Conservation (phyloP, 2,888 invertebrate genomes). For the Tholera decimalis region DNA sequence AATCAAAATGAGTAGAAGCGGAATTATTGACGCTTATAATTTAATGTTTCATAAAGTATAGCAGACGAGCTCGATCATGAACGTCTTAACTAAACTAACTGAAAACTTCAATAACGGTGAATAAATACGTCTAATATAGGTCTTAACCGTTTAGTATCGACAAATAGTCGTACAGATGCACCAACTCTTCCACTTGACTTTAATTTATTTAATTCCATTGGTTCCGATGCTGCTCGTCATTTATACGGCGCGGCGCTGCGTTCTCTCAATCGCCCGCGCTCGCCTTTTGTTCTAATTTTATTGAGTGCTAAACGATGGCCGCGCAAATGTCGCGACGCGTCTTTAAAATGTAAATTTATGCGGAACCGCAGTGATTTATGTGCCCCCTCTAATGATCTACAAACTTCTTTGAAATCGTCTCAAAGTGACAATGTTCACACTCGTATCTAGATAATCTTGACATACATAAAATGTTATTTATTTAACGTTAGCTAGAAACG, state of each 20-base stretch:
- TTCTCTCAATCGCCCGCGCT: conserved; percentile 65
- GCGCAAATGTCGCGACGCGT: conserved; percentile 68
- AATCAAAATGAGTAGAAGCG: conserved; percentile 17
- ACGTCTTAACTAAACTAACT: conserved; percentile 17
- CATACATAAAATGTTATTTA: conserved; percentile 66
- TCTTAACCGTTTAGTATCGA: conserved; percentile 36
- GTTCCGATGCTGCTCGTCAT: conserved; percentile 55
- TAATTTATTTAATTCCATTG: conserved; percentile 62
- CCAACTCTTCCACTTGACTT: conserved; percentile 34
- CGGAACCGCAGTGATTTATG: conserved; percentile 83
- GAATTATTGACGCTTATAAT: conserved; percentile 32
- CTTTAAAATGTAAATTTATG: conserved; percentile 87
- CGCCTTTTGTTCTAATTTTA: conserved; percentile 84
- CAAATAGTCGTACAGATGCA: conserved; percentile 44
- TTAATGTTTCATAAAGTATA: conserved; percentile 14
- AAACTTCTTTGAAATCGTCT: conserved; percentile 74
- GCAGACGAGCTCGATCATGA: conserved; percentile 11
- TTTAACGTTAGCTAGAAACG: conserved; percentile 53
- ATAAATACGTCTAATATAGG: conserved; percentile 14
- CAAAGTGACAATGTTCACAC: conserved; percentile 71
- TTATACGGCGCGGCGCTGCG: conserved; percentile 65
- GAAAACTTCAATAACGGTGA: conserved; percentile 9
- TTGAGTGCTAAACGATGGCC: conserved; percentile 78
- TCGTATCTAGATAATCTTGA: conserved; percentile 63
- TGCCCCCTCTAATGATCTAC: conserved; percentile 75